Percentiles rank a stretch among this genome's conserved stretches.
phyloP scores from a whole-genome alignment of 1,140 invertebrate genomes.

The Drosophila subpulchrella region DNA sequence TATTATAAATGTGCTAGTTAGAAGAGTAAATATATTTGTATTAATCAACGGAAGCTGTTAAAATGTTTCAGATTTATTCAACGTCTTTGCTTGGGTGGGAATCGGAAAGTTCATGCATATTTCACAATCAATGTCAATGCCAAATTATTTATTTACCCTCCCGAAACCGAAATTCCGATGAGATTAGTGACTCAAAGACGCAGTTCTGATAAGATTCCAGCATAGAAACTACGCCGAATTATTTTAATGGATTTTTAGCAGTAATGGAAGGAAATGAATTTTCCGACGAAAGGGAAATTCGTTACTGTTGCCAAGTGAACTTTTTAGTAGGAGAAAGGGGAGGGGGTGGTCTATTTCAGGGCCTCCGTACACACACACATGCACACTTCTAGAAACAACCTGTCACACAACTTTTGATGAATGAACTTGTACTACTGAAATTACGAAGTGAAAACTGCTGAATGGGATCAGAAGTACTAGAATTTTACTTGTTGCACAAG shows the following conservation, averaged over 20 bases:
- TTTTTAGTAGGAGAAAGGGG: constrained; percentile 2
- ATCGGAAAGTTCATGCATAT: constrained; percentile 5
- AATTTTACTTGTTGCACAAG: not conserved
- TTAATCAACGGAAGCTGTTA: not conserved
- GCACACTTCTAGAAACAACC: constrained; percentile 63
- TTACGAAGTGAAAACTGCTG: not conserved
- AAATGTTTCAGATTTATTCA: not conserved
- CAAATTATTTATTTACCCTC: constrained; percentile 12
- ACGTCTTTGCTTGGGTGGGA: not conserved
- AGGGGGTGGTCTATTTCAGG: constrained; percentile 46
- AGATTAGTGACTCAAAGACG: constrained; percentile 1
- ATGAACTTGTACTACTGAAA: not conserved
- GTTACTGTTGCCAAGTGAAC: constrained; percentile 61
- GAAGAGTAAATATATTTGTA: not conserved
- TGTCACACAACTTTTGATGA: constrained; percentile 21
- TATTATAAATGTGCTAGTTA: not conserved
- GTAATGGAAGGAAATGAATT: constrained; percentile 10
- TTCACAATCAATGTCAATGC: constrained; percentile 23
- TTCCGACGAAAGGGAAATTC: constrained; percentile 30
- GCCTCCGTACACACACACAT: constrained; percentile 8
- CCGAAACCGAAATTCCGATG: not conserved
- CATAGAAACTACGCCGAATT: constrained; percentile 9
- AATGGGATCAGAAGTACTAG: not conserved
- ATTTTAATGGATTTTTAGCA: not conserved
- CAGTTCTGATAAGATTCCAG: constrained; percentile 9